Conservation (phyloP, 1,140 invertebrate species). For the Subanguina moxae region DNA sequence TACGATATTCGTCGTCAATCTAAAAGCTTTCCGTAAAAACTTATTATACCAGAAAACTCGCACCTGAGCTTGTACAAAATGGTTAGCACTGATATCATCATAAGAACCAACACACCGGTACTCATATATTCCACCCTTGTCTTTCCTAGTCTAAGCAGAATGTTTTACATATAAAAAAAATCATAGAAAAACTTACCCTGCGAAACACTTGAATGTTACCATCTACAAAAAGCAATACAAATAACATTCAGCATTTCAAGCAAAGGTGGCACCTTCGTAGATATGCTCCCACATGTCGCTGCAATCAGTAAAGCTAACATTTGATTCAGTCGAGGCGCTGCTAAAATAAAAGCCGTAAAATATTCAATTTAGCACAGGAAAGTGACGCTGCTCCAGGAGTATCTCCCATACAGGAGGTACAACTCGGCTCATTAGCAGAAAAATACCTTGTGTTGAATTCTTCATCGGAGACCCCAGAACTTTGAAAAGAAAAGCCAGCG, state of each 20-base stretch:
- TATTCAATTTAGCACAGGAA: too few relatives aligned
- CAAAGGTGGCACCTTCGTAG: background rate
- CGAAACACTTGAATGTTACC: constrained; percentile 22
- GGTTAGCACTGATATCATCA: constrained; percentile 33
- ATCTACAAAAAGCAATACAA: too few relatives aligned
- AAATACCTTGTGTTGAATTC: background rate
- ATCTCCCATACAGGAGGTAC: too few relatives aligned
- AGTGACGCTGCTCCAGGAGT: too few relatives aligned
- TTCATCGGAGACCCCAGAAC: background rate
- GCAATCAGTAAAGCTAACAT: constrained; percentile 1
- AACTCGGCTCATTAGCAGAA: too few relatives aligned
- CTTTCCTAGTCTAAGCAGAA: background rate
- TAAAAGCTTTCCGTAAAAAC: background rate
- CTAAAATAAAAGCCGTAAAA: too few relatives aligned
- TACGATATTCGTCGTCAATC: constrained; percentile 46
- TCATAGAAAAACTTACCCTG: background rate
- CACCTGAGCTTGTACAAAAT: constrained; percentile 40
- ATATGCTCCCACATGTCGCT: constrained; percentile 24
- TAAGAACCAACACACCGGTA: constrained; percentile 40
- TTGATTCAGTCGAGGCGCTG: background rate
- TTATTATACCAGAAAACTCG: background rate
- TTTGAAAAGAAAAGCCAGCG: background rate
- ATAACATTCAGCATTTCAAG: too few relatives aligned
- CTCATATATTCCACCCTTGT: constrained; percentile 34
- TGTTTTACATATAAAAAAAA: background rate